A percentile compares a stretch with the other conserved stretches of the same genome.
Evolutionary conservation across 1,140 invertebrate genomes (phyloP).

Genomic region (Camponotus floridanus): DNA sequence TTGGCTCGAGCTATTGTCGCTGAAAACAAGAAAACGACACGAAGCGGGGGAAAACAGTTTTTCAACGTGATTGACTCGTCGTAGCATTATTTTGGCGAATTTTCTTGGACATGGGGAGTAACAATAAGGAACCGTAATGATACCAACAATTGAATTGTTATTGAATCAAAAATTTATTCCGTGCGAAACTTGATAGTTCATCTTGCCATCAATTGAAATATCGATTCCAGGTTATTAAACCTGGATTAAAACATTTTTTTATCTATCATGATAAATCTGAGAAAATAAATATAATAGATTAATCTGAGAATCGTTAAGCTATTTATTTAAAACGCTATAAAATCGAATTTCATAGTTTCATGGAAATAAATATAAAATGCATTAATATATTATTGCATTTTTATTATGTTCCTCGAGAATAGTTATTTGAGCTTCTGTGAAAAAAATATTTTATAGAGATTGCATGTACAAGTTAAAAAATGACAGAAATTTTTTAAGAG

Average conservation of each 20-base stretch:
- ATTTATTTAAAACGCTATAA: background rate
- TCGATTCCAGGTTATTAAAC: conserved; percentile 6
- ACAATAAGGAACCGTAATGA: conserved; percentile 42
- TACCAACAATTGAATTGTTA: conserved; percentile 61
- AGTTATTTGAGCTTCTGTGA: background rate
- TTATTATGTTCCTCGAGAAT: background rate
- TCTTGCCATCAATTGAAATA: conserved; percentile 28
- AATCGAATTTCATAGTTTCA: background rate
- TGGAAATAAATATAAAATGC: background rate
- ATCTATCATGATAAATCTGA: background rate
- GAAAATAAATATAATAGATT: background rate
- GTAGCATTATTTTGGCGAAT: conserved; percentile 51
- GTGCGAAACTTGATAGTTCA: conserved; percentile 49
- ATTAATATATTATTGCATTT: background rate
- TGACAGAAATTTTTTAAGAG: background rate
- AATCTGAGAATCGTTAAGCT: background rate
- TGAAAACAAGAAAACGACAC: conserved; percentile 58
- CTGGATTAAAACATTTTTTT: too few species aligned
- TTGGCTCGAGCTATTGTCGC: conserved; percentile 75
- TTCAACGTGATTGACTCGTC: conserved; percentile 75
- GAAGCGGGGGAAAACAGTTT: conserved; percentile 66
- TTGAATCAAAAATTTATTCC: conserved; percentile 68
- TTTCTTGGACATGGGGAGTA: conserved; percentile 11
- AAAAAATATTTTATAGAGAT: background rate
- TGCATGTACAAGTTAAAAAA: background rate